Base-by-base conservation (phyloP, 53 echinoderm and acorn worm species). In the Crossaster papposus region DNA sequence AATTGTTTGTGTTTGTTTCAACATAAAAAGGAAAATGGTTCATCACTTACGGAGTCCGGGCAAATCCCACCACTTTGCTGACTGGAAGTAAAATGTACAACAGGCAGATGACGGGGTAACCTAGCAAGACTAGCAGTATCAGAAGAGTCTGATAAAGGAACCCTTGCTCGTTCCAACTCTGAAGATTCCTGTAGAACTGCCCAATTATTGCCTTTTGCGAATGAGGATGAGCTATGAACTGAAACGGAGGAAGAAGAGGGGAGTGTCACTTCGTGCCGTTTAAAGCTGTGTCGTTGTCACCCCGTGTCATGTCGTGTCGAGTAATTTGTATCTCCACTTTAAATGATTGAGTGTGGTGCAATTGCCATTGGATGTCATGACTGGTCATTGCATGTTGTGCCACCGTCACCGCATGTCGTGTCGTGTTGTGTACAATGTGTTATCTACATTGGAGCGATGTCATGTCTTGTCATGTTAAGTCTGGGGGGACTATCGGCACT, bases 221-320 rank as follows among this genome's bases (percentile, higher is more conserved):
- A 51, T 95, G 90, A 50, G 95, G 92, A 65, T 95, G 95, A 7
- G 95, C 92, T 72, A 95, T 91, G 53, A 92, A 95, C 95, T 95
- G 78, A 3, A 30, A 33, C 36, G 31, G 1, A 33, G 3, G 36
- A 14, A 36, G 3, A 20, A 18, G 9, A 14, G 3, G 5, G 53
- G 53, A 58, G 17, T 18, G 12, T 18, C 58, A 58, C 22, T 2
- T 58, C 58, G 22, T 15, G 58, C 3, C 58, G 58, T 58, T 14
- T 44, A 44, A 44, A 44, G 1, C 12, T 58, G 58, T 18, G 58
- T 2, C 15, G 12, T 18, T 18, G 22, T 11, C 17, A 58, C 0
- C 15, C 0, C 15, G 17, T 58, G 58, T 18, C 17, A 20, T 58
- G 58, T 58, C 58, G 70, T 83, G 83, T 83, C 23, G 44, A 7